Evolutionary conservation across 2,888 invertebrate genomes (phyloP), one percentile per base, ranked within the genome.

Genomic region (Microctonus aethiopoides): DNA sequence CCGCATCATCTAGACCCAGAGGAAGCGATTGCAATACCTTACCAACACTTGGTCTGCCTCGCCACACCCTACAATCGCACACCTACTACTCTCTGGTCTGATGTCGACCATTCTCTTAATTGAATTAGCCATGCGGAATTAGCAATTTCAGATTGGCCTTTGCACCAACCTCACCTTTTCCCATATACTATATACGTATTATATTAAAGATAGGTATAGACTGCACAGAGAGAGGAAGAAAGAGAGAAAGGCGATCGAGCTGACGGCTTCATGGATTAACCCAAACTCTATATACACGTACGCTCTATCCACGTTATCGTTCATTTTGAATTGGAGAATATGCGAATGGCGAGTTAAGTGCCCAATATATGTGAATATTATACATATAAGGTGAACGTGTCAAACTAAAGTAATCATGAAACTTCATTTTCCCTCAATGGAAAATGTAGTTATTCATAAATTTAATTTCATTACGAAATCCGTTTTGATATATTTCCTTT

Each of bases 41-140:
- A 73, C 71, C 60, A 70, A 67, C 68, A 64, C 73, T 63, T 63
- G 46, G 62, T 41, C 59, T 70, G 62, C 72, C 73, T 68, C 72
- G 69, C 39, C 39, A 57, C 54, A 41, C 72, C 68, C 68, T 71
- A 68, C 69, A 76, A 68, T 63, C 67, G 56, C 46, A 32, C 62
- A 57, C 68, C 36, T 64, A 56, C 7, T 59, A 36, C 59, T 54
- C 41, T 54, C 59, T 46, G 54, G 70, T 68, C 73, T 68, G 72
- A 59, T 67, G 72, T 73, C 71, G 74, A 75, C 80, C 79, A 78
- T 83, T 83, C 83, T 81, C 82, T 81, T 84, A 85, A 84, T 84
- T 84, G 81, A 84, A 84, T 85, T 81, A 83, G 83, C 81, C 80
- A 76, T 77, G 80, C 80, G 81, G 81, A 83, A 84, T 84, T 84